Percentiles rank a stretch among this genome's conserved stretches.
Evolutionary conservation across 2,888 invertebrate genomes (phyloP).

Genomic region (Didymodactylos carnosus): DNA sequence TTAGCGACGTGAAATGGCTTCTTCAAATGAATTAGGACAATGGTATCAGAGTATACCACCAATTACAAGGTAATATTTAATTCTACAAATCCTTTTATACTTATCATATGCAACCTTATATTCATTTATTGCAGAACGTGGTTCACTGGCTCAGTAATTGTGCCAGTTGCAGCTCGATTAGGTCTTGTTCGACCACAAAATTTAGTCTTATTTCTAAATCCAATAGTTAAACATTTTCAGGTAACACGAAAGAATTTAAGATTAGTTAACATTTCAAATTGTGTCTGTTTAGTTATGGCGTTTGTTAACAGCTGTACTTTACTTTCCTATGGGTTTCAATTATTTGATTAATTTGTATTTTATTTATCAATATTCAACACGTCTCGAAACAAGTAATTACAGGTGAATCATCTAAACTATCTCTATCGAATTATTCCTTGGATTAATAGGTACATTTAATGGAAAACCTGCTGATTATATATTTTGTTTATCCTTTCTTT

Average conservation of each 20-base stretch:
- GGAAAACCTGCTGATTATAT: constrained; percentile 84
- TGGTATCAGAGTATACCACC: constrained; percentile 50
- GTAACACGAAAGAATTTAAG: not conserved
- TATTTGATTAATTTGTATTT: constrained; percentile 93
- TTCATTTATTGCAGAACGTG: too few species aligned
- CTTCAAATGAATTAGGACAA: not conserved
- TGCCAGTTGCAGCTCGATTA: constrained; percentile 68
- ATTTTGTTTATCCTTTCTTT: constrained; percentile 72
- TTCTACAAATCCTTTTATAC: too few species aligned
- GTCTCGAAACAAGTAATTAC: constrained; percentile 60
- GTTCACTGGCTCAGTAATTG: constrained; percentile 61
- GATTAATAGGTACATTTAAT: constrained; percentile 48
- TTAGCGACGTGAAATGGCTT: too few species aligned
- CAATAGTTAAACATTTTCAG: constrained; percentile 14
- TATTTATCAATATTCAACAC: constrained; percentile 73
- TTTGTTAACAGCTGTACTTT: constrained; percentile 68
- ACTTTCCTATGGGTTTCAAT: constrained; percentile 88
- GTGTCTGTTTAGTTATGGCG: constrained; percentile 60
- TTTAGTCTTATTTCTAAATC: not conserved
- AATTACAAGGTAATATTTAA: too few species aligned
- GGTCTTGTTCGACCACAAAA: constrained; percentile 48
- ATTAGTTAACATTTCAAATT: not conserved
- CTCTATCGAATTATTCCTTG: too few species aligned
- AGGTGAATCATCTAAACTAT: not conserved
- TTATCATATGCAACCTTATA: too few species aligned